Conservation (phyloP, 92 coral and sea anemone genomes). For the Anthopleura xanthogrammica region DNA sequence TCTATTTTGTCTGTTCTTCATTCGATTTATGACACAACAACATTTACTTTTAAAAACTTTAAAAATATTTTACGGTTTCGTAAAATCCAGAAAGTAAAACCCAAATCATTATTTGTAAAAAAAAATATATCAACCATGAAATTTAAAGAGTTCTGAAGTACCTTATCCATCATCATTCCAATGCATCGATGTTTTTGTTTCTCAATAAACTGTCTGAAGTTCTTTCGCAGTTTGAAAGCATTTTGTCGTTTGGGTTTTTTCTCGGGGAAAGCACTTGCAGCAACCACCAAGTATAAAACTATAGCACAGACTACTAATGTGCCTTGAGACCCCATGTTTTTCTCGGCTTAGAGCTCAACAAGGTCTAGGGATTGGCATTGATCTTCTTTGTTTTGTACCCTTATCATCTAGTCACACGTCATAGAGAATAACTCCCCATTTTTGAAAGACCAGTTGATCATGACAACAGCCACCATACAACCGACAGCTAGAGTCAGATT, state of each 20-base stretch:
- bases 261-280: neutral
- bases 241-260: neutral
- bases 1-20: too few species aligned
- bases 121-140: too few species aligned
- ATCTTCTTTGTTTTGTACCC: neutral
- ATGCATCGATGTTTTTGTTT: neutral
- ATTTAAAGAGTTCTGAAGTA: neutral
- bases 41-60: too few species aligned
- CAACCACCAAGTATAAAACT: neutral
- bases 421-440: neutral
- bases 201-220: neutral
- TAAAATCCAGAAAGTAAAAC: too few species aligned
- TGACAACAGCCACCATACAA: neutral
- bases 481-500: neutral
- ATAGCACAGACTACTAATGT: neutral
- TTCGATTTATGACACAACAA: too few species aligned
- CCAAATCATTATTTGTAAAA: too few species aligned
- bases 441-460: neutral
- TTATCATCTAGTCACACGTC: neutral
- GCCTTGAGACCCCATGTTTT: neutral
- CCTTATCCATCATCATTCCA: neutral
- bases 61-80: too few species aligned
- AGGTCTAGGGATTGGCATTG: neutral
- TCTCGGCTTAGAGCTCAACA: neutral
- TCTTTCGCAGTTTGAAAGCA: neutral